A percentile compares a stretch with the other conserved stretches of the same genome.
Evolutionary conservation across 2,888 invertebrate genomes (phyloP).

Genomic region (Bellardia bayeri): DNA sequence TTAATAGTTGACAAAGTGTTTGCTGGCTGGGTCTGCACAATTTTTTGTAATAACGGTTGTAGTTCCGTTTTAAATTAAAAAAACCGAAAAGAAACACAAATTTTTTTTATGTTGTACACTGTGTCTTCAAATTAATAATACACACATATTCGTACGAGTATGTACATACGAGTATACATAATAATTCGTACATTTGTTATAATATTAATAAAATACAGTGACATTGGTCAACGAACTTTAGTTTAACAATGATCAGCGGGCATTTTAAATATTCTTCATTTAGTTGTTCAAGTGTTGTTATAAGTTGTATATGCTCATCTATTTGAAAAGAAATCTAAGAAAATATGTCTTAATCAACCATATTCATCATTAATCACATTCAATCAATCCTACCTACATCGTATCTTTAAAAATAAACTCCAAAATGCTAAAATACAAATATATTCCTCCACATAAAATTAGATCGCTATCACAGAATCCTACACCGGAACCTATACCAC

Average conservation of each 20-base stretch:
- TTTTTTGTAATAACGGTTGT: slow-evolving; percentile 53
- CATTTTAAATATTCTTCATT: neutral
- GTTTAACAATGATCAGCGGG: neutral
- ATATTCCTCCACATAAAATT: slow-evolving; percentile 80
- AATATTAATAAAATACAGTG: neutral
- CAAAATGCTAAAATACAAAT: slow-evolving; percentile 82
- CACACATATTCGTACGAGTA: neutral
- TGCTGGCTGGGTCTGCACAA: slow-evolving; percentile 10
- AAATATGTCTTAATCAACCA: slow-evolving; percentile 24
- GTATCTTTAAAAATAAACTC: slow-evolving; percentile 8
- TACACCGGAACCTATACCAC: slow-evolving; percentile 80
- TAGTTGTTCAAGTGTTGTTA: neutral
- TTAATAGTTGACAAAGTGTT: slow-evolving; percentile 31
- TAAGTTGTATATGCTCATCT: slow-evolving; percentile 42
- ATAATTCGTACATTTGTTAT: neutral
- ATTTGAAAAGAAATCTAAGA: slow-evolving; percentile 32
- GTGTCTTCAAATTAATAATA: neutral
- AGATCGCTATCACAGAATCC: slow-evolving; percentile 80
- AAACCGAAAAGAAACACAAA: slow-evolving; percentile 21
- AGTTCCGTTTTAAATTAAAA: slow-evolving; percentile 65
- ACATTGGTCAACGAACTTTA: slow-evolving; percentile 49
- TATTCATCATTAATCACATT: neutral
- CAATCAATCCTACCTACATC: slow-evolving; percentile 1
- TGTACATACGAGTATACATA: too few relatives aligned
- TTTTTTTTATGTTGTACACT: slow-evolving; percentile 31